Evolutionary conservation across 2,797 vertebrate species (phyloP).

Genomic region (Cryptoblepharus egeriae): DNA sequence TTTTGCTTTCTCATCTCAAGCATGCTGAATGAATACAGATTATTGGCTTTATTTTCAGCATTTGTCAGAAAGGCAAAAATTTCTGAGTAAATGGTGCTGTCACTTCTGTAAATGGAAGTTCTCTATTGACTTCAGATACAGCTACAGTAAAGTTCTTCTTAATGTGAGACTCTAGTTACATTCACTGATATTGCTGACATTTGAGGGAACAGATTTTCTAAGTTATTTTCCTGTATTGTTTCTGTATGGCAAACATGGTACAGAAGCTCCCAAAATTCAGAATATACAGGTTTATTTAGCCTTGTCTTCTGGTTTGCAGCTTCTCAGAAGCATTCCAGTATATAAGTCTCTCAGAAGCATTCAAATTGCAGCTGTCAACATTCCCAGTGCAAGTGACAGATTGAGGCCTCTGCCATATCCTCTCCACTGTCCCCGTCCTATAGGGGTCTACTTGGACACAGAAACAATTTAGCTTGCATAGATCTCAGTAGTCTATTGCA

Average conservation of each 20-base stretch:
- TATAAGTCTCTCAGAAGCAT: no score
- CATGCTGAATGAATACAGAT: neutral
- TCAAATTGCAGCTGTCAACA: no score
- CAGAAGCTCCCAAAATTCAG: no score
- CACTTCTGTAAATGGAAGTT: neutral
- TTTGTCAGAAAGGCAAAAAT: neutral
- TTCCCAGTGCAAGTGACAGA: no score
- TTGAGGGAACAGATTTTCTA: constrained; percentile 55
- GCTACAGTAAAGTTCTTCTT: neutral
- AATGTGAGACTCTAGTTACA: neutral
- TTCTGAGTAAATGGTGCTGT: neutral
- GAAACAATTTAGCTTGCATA: no score
- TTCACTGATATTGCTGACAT: constrained; percentile 6
- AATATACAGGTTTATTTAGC: no score
- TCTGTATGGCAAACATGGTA: neutral
- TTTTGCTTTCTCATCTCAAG: neutral
- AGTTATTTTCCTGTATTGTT: neutral
- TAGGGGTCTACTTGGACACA: neutral
- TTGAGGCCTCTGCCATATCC: no score
- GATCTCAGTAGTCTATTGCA: no score
- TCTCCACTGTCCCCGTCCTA: no score
- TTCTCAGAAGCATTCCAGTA: no score
- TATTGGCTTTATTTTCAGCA: neutral
- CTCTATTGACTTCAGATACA: neutral
- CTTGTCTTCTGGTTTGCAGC: no score